These are phyloP conservation scores for Epistrophe grossulariae DNA, from an alignment of 2,888 invertebrate species.

Conservation along the genomic window DNA sequence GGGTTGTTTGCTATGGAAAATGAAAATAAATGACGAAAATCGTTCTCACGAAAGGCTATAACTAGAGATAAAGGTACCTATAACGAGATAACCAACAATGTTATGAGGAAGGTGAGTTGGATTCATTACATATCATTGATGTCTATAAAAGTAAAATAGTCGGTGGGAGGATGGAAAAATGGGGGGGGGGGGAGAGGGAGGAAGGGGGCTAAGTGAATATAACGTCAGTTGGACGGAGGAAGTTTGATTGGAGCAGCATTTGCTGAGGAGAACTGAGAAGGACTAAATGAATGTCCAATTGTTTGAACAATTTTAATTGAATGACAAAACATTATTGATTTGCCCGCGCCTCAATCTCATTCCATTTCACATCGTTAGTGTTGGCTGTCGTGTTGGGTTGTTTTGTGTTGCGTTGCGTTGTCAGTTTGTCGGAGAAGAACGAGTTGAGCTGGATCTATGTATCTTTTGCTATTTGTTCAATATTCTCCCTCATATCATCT, in stretches of 20 bases:
- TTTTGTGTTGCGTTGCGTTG: background rate
- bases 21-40: conserved; percentile 43
- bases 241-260: background rate
- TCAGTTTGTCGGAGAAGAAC: background rate
- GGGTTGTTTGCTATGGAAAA: background rate
- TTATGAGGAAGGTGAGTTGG: background rate
- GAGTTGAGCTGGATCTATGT: conserved; percentile 23
- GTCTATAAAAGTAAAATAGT: conserved; percentile 30
- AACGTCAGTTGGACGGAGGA: background rate
- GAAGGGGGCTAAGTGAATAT: background rate
- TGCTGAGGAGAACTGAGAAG: background rate
- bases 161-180: too few relatives aligned
- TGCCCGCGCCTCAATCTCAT: conserved; percentile 8
- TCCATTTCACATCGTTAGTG: background rate
- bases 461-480: conserved; percentile 41
- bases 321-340: conserved; percentile 72
- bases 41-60: conserved; percentile 11
- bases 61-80: background rate
- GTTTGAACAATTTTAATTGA: conserved; percentile 75
- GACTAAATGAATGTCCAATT: conserved; percentile 65
- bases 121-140: conserved; percentile 57
- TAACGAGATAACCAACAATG: background rate
- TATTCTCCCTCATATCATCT: conserved; percentile 1
- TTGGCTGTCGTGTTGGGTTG: too few relatives aligned
- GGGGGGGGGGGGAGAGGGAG: too few relatives aligned